A percentile compares a stretch with the other conserved stretches of the same genome.
Conservation (phyloP, 1,140 invertebrate genomes). For the Hyles vespertilio region DNA sequence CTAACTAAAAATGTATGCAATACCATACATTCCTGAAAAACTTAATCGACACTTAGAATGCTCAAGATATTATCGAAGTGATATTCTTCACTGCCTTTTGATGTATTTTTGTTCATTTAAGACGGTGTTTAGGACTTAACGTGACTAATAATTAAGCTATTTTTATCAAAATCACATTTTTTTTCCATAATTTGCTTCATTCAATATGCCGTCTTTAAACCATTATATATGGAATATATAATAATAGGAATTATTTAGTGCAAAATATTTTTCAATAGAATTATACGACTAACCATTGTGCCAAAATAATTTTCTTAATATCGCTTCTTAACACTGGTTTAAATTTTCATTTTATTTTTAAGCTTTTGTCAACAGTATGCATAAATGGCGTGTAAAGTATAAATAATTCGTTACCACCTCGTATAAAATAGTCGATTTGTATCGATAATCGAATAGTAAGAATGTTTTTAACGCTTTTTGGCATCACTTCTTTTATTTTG, state of each 20-base stretch:
- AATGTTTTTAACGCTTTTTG: slow-evolving; percentile 12
- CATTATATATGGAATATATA: slow-evolving; percentile 15
- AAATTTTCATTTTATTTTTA: slow-evolving; percentile 8
- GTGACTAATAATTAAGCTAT: slow-evolving; percentile 20
- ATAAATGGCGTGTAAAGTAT: too few species aligned
- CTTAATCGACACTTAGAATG: slow-evolving; percentile 6
- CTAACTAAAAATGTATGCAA: neutral
- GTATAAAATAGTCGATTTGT: too few species aligned
- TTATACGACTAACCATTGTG: slow-evolving; percentile 40
- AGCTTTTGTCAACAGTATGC: neutral
- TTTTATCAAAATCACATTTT: neutral
- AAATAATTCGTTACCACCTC: too few species aligned
- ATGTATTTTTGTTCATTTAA: neutral
- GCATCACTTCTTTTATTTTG: slow-evolving; percentile 4
- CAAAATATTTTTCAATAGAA: slow-evolving; percentile 8
- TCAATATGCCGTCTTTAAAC: slow-evolving; percentile 6
- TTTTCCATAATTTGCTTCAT: neutral
- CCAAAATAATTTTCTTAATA: slow-evolving; percentile 35
- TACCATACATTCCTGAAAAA: neutral
- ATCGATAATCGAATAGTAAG: slow-evolving; percentile 8
- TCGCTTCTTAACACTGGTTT: slow-evolving; percentile 16
- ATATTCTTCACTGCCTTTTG: slow-evolving; percentile 32
- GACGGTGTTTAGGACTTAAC: neutral
- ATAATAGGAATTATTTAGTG: slow-evolving; percentile 8
- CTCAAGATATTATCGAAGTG: slow-evolving; percentile 22